Evolutionary conservation across 2,888 invertebrate species (phyloP).

Genomic region (Podotricha telesiphe): DNA sequence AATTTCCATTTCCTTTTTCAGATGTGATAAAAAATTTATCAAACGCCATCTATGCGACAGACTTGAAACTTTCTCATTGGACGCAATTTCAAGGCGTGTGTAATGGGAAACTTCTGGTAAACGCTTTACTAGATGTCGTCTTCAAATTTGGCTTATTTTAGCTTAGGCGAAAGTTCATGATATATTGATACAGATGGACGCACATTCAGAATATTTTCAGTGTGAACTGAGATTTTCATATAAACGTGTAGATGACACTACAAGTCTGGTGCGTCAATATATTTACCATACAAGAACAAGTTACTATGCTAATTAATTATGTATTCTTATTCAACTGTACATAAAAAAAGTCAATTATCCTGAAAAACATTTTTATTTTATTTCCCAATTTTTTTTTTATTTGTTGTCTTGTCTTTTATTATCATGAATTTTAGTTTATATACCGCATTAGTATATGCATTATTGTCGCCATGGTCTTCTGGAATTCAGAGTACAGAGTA

Average conservation of each 20-base stretch:
- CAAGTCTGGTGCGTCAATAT: not conserved
- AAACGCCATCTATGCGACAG: slow-evolving; percentile 1
- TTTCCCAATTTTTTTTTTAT: too few relatives aligned
- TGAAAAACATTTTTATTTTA: too few relatives aligned
- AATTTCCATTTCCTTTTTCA: not conserved
- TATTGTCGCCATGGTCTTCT: too few relatives aligned
- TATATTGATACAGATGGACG: not conserved
- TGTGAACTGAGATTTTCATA: not conserved
- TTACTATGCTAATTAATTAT: not conserved
- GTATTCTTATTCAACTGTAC: too few relatives aligned
- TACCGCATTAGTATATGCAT: too few relatives aligned
- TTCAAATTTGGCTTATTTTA: not conserved
- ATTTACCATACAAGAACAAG: not conserved
- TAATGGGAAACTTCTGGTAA: too few relatives aligned
- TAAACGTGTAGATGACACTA: not conserved
- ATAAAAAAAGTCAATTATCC: too few relatives aligned
- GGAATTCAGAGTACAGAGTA: too few relatives aligned
- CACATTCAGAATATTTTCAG: not conserved
- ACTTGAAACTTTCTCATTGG: not conserved
- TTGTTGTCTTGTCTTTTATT: too few relatives aligned
- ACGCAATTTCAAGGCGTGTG: not conserved
- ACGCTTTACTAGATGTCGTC: not conserved
- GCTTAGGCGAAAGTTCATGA: not conserved
- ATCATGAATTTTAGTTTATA: too few relatives aligned
- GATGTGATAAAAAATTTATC: not conserved